Evolutionary conservation across 2,888 invertebrate genomes (phyloP).

Genomic region (Meghimatium bilineatum): DNA sequence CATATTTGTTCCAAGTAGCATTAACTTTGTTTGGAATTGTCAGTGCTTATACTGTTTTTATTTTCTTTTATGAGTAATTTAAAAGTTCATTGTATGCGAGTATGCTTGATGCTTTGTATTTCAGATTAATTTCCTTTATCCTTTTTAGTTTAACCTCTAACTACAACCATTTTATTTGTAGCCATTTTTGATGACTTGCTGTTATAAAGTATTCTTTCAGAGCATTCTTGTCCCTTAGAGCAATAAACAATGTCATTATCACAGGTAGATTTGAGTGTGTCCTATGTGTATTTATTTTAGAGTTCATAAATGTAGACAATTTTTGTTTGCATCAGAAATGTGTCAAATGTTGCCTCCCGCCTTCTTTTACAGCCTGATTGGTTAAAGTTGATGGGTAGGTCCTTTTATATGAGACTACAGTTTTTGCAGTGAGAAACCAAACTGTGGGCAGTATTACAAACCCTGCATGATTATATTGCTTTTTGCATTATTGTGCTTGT

Average conservation of each 20-base stretch:
- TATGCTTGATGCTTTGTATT: constrained; percentile 18
- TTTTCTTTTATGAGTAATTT: background rate
- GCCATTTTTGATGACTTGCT: background rate
- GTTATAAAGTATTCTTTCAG: background rate
- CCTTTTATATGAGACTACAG: constrained; percentile 15
- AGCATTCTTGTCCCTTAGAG: background rate
- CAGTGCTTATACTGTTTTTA: background rate
- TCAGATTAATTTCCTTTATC: constrained; percentile 6
- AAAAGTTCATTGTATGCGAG: background rate
- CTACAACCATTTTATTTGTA: constrained; percentile 4
- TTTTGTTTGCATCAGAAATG: constrained; percentile 16
- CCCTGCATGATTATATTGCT: constrained; percentile 34
- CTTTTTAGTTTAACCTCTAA: constrained; percentile 12
- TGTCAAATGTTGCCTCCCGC: constrained; percentile 19
- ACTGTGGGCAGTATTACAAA: background rate
- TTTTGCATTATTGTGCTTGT: constrained; percentile 21
- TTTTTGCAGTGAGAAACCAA: background rate
- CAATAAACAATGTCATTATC: background rate
- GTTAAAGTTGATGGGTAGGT: constrained; percentile 49
- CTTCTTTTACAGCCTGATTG: constrained; percentile 44
- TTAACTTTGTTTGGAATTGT: background rate
- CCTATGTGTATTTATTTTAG: constrained; percentile 6
- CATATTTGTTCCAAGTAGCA: background rate
- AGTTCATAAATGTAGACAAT: constrained; percentile 2
- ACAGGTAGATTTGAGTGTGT: background rate